Conservation (phyloP, 2,113 vertebrate species). For the Chaetura pelagica region DNA sequence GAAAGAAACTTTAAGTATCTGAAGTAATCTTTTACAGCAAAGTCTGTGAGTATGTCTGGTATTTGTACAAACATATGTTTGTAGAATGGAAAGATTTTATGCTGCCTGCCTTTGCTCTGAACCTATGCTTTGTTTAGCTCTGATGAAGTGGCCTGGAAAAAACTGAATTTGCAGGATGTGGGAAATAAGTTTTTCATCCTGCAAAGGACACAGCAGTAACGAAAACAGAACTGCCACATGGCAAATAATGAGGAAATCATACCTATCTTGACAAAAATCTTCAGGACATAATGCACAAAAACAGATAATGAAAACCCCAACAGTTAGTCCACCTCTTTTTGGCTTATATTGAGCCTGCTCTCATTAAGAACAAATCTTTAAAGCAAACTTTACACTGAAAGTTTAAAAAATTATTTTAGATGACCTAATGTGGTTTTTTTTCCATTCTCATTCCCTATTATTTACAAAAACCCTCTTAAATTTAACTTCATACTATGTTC, state of each 20-base stretch:
- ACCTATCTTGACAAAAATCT: background rate
- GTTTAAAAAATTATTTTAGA: background rate
- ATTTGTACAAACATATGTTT: background rate
- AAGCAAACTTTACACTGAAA: background rate
- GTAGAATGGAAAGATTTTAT: background rate
- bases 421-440: background rate
- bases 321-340: background rate
- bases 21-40: background rate
- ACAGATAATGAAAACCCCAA: background rate
- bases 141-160: background rate
- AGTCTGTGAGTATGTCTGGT: background rate
- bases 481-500: background rate
- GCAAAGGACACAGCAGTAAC: background rate
- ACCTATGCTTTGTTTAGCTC: background rate
- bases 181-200: background rate
- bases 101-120: background rate
- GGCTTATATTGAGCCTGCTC: background rate
- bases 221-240: background rate
- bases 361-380: background rate
- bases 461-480: background rate
- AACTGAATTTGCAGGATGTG: background rate
- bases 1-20: background rate
- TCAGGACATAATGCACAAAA: background rate
- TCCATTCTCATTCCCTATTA: background rate
- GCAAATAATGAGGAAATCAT: background rate